Evolutionary conservation across 2,888 invertebrate species (phyloP).

Genomic region (Glaucopsyche alexis): DNA sequence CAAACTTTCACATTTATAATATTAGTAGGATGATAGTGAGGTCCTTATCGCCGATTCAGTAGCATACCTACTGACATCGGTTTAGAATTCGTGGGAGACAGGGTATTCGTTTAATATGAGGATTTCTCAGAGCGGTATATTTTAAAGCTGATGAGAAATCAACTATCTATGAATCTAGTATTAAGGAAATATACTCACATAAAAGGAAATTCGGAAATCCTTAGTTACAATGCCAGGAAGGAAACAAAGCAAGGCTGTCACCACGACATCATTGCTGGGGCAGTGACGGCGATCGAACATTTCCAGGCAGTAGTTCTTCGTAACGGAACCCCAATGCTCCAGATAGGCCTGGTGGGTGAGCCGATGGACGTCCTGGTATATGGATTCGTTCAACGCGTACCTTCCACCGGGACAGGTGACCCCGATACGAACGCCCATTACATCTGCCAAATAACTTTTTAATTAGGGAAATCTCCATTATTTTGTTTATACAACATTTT

Average conservation of each 20-base stretch:
- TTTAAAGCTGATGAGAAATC: neutral
- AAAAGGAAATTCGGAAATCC: conserved; percentile 60
- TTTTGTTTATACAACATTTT: no score
- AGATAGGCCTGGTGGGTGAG: conserved; percentile 52
- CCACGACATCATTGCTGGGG: conserved; percentile 46
- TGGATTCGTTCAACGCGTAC: conserved; percentile 54
- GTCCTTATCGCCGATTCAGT: neutral
- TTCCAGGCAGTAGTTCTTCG: conserved; percentile 68
- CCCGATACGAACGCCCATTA: conserved; percentile 55
- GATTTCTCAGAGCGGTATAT: neutral
- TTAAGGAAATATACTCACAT: conserved; percentile 53
- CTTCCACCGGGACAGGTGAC: conserved; percentile 53
- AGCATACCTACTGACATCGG: neutral
- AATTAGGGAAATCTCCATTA: neutral
- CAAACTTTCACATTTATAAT: no score
- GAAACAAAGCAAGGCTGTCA: conserved; percentile 63
- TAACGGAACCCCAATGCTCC: conserved; percentile 45
- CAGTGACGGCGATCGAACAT: conserved; percentile 61
- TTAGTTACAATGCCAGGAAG: conserved; percentile 49
- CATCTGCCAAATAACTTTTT: conserved; percentile 48
- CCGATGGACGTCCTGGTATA: conserved; percentile 49
- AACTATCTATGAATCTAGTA: neutral
- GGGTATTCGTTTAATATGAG: no score
- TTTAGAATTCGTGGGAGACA: no score
- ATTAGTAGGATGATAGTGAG: no score